These are phyloP conservation scores for Physeter macrocephalus DNA, from an alignment of 2,113 vertebrate genomes.

Conservation along the genomic window DNA sequence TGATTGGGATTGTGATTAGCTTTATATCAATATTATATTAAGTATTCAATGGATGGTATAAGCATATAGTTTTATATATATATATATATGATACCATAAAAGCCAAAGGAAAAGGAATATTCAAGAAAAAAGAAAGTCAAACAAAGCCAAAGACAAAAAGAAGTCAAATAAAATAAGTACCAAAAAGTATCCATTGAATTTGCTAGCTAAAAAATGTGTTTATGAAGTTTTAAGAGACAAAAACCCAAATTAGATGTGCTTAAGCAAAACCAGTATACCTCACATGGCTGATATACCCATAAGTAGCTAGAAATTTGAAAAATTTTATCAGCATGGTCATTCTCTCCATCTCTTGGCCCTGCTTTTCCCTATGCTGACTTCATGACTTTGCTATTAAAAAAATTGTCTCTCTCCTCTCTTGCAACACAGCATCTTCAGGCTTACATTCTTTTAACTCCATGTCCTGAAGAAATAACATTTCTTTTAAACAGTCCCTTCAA, in stretches of 20 bases:
- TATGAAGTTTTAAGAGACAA: background rate
- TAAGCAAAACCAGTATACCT: background rate
- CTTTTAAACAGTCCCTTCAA: background rate
- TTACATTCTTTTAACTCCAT: background rate
- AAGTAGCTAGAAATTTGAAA: background rate
- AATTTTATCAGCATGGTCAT: background rate
- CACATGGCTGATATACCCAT: background rate
- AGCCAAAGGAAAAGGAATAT: background rate
- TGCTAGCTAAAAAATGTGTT: background rate
- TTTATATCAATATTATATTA: background rate
- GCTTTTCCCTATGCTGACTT: background rate
- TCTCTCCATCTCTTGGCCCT: background rate
- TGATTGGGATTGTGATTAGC: background rate
- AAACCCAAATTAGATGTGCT: background rate
- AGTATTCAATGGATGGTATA: background rate
- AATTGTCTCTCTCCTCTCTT: background rate
- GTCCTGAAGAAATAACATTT: background rate
- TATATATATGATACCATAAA: too few relatives aligned
- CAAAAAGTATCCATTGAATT: background rate
- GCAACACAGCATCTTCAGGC: background rate
- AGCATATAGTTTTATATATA: background rate
- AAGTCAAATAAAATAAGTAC: background rate
- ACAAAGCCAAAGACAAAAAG: background rate
- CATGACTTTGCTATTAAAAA: background rate
- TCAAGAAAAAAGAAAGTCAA: background rate